Evolutionary conservation across 2,888 invertebrate genomes (phyloP).

Genomic region (Zootermopsis nevadensis): DNA sequence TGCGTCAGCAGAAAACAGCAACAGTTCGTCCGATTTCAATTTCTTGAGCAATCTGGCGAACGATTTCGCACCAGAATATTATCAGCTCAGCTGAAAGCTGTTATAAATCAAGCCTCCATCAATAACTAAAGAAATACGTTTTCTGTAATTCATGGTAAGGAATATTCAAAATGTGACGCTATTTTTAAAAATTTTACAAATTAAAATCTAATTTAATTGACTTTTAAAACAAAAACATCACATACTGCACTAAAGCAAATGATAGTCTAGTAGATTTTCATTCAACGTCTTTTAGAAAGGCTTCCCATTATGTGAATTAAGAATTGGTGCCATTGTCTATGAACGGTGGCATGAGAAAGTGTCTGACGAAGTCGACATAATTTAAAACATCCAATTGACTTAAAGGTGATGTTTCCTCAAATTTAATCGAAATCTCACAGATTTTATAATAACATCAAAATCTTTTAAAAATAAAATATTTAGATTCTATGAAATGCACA

Average conservation of each 20-base stretch:
- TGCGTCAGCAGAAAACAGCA: constrained; percentile 80
- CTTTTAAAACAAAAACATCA: not conserved
- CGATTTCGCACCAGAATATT: constrained; percentile 93
- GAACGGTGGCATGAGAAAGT: not conserved
- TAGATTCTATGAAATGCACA: constrained; percentile 8
- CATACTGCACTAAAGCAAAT: constrained; percentile 5
- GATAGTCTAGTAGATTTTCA: not conserved
- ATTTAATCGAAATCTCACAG: not conserved
- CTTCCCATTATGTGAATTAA: not conserved
- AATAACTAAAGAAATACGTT: not conserved
- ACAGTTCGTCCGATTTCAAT: constrained; percentile 94
- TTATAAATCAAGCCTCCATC: not conserved
- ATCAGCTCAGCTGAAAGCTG: constrained; percentile 73
- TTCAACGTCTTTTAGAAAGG: constrained; percentile 11
- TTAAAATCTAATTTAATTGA: not conserved
- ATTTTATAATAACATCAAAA: not conserved
- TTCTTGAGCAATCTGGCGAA: constrained; percentile 92
- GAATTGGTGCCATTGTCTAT: not conserved
- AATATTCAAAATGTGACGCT: not conserved
- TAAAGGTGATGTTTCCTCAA: not conserved
- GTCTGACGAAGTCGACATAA: not conserved
- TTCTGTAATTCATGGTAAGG: not conserved
- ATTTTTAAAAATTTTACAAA: not conserved
- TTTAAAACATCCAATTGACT: not conserved
- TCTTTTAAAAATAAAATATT: not conserved